phyloP scores from a whole-genome alignment of 1,140 invertebrate species.

The Drosophila mauritiana region DNA sequence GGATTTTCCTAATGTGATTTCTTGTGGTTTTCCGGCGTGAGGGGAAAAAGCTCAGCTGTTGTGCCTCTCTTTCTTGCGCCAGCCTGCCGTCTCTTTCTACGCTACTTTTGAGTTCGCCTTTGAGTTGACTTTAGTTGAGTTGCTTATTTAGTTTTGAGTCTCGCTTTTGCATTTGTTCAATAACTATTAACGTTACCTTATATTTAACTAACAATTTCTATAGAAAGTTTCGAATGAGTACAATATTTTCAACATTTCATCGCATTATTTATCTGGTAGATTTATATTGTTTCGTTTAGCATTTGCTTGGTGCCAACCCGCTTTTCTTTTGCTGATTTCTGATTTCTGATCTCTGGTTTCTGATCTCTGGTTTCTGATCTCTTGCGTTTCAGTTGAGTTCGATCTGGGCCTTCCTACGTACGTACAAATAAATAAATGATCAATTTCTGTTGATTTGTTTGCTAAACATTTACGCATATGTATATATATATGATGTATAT shows the following conservation, averaged over 20 bases:
- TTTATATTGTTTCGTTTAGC: constrained; percentile 24
- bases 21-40: constrained; percentile 2
- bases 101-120: constrained; percentile 31
- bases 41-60: constrained; percentile 4
- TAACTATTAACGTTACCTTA: constrained; percentile 57
- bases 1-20: constrained; percentile 8
- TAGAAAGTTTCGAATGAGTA: constrained; percentile 46
- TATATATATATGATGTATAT: constrained; percentile 28
- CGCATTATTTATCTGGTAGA: constrained; percentile 14
- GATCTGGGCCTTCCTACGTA: constrained; percentile 20
- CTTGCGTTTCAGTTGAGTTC: constrained; percentile 21
- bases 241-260: constrained; percentile 49
- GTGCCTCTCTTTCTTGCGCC: not conserved
- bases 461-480: constrained; percentile 37
- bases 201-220: constrained; percentile 47
- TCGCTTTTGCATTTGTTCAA: constrained; percentile 32
- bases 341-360: not conserved
- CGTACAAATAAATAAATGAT: constrained; percentile 17
- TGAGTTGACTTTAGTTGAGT: constrained; percentile 5
- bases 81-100: constrained; percentile 14
- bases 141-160: constrained; percentile 16
- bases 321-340: not conserved
- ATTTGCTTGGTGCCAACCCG: constrained; percentile 14
- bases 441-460: constrained; percentile 26
- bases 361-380: constrained; percentile 1